Evolutionary conservation across 1,140 invertebrate species (phyloP), one percentile per base, ranked within the genome.

Genomic region (silkworm (Bombyx mori)): DNA sequence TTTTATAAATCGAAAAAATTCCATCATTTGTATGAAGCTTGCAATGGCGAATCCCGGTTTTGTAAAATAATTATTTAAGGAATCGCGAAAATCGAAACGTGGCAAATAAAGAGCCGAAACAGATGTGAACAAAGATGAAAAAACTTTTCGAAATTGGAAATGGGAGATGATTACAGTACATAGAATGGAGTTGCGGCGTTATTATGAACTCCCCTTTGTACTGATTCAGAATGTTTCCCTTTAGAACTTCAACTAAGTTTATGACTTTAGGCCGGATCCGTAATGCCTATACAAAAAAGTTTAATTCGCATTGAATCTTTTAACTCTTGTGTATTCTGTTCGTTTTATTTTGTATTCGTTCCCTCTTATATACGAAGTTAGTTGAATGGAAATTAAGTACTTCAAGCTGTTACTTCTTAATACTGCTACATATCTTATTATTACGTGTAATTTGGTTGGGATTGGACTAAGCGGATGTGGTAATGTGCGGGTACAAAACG

Each of bases 91-190:
- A 77, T 77, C 60, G 73, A 75, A 75, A 73, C 60, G 70, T 60
- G 58, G 62, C 57, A 58, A 59, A 49, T 57, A 65, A 73, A 74
- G 68, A 68, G 63, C 55, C 65, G 66, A 68, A 75, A 67, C 75
- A 75, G 75, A 77, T 72, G 72, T 78, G 80, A 77, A 83, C 73
- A 77, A 73, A 86, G 75, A 86, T 86, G 82, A 86, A 86, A 86
- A 86, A 75, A 75, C 69, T 75, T 75, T 69, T 57, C 46, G 57
- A 66, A 70, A 70, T 72, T 66, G 67, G 63, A 56, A 68, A 71
- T 67, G 66, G 64, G 35, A 62, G 69, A 72, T 75, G 72, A 75
- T 85, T 80, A 83, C 77, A 77, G 79, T 82, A 82, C 78, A 82
- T 57, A 72, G 71, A 85, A 85, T 82, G 76, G 73, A 82, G 79